A percentile compares a stretch with the other conserved stretches of the same genome.
phyloP scores from a whole-genome alignment of 2,888 invertebrate species.

The Monopis laevigella region DNA sequence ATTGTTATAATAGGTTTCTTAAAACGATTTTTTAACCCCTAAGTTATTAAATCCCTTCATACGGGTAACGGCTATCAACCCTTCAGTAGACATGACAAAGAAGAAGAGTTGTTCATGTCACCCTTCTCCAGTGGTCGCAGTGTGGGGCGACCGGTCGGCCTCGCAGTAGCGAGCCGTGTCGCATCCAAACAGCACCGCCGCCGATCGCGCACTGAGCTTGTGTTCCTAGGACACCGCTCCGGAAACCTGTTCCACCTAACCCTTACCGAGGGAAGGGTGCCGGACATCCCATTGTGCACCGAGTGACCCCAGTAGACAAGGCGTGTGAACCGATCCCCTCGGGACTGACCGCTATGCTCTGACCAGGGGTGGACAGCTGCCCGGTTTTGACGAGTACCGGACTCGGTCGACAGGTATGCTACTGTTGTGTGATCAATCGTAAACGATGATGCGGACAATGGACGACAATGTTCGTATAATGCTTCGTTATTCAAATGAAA shows the following conservation, averaged over 20 bases:
- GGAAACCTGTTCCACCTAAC: constrained; percentile 37
- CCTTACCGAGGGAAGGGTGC: constrained; percentile 27
- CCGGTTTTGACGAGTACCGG: constrained; percentile 20
- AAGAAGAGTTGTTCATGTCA: constrained; percentile 55
- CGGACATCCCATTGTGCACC: constrained; percentile 48
- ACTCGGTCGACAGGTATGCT: constrained; percentile 12
- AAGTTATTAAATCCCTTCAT: too few relatives aligned
- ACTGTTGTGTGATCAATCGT: constrained; percentile 30
- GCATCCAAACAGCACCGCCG: constrained; percentile 59
- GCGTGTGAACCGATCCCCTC: constrained; percentile 5
- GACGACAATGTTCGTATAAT: not conserved
- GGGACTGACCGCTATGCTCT: constrained; percentile 51
- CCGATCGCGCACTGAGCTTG: constrained; percentile 29
- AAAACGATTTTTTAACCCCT: too few relatives aligned
- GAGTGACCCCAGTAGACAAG: constrained; percentile 49
- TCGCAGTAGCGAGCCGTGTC: constrained; percentile 51
- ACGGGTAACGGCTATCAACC: constrained; percentile 36
- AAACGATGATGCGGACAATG: constrained; percentile 14
- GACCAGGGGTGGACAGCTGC: constrained; percentile 50
- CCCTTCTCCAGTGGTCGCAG: constrained; percentile 48
- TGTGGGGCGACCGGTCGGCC: constrained; percentile 32
- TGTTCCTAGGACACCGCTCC: constrained; percentile 1
- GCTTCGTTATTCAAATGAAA: constrained; percentile 1
- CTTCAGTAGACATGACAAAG: constrained; percentile 39
- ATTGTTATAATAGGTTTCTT: too few relatives aligned